phyloP scores from a whole-genome alignment of 1,140 invertebrate genomes.

The Asbolus verrucosus region DNA sequence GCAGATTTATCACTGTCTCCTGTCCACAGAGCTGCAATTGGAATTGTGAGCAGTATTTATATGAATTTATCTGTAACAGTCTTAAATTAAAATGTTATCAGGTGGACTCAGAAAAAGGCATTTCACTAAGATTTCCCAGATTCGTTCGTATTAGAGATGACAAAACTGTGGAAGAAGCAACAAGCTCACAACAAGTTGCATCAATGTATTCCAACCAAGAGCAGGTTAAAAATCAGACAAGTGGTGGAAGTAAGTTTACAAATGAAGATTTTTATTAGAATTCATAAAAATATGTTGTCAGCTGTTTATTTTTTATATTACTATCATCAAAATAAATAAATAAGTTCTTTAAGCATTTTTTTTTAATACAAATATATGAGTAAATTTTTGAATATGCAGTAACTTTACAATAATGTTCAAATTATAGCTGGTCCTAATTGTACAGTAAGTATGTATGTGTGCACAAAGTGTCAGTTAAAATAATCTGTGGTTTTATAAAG shows the following conservation, averaged over 20 bases:
- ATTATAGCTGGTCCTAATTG: neutral
- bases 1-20: constrained; percentile 98
- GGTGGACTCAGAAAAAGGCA: constrained; percentile 92
- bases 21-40: constrained; percentile 89
- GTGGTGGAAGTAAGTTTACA: constrained; percentile 54
- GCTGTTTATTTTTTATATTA: neutral
- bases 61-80: neutral
- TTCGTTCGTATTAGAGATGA: constrained; percentile 95
- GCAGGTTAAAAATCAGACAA: constrained; percentile 85
- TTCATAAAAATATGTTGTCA: neutral
- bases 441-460: too few relatives aligned
- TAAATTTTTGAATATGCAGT: too few relatives aligned
- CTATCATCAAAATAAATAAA: neutral
- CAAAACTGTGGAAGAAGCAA: constrained; percentile 93
- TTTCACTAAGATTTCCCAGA: constrained; percentile 95
- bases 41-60: constrained; percentile 75
- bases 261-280: constrained; percentile 80
- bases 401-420: too few relatives aligned
- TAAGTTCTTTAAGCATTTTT: neutral
- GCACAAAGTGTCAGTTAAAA: neutral
- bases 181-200: constrained; percentile 88
- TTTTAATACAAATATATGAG: too few relatives aligned
- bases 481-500: constrained; percentile 8
- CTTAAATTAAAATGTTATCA: constrained; percentile 59
- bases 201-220: constrained; percentile 90